These are phyloP conservation scores for Calliphora vomitoria DNA, from an alignment of 2,888 invertebrate species.

Conservation along the genomic window DNA sequence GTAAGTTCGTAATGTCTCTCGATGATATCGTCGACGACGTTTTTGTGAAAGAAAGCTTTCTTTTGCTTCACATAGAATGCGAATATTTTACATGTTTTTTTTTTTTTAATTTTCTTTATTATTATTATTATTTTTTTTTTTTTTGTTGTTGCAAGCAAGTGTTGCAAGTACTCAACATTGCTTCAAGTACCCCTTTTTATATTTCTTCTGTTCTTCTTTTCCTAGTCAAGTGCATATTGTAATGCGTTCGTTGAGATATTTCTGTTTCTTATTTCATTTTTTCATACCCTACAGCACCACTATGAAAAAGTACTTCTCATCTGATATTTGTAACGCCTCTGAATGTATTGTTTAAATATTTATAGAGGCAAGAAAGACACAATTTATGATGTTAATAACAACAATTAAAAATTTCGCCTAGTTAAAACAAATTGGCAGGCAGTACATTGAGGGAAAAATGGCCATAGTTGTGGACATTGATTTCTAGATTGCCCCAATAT, in stretches of 20 bases:
- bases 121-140: not conserved
- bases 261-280: slow-evolving; percentile 45
- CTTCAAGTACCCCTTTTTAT: slow-evolving; percentile 69
- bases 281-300: slow-evolving; percentile 63
- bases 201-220: slow-evolving; percentile 69
- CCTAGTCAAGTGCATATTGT: slow-evolving; percentile 75
- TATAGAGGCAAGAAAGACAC: slow-evolving; percentile 30
- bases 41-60: slow-evolving; percentile 66
- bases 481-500: too few relatives aligned
- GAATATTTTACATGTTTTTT: slow-evolving; percentile 11
- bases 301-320: slow-evolving; percentile 34
- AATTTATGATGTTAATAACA: slow-evolving; percentile 46
- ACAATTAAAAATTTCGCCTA: slow-evolving; percentile 44
- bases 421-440: not conserved
- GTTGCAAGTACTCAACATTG: slow-evolving; percentile 72
- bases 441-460: not conserved
- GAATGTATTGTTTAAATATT: slow-evolving; percentile 56
- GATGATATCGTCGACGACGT: slow-evolving; percentile 66
- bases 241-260: slow-evolving; percentile 72
- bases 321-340: slow-evolving; percentile 54
- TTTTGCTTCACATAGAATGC: slow-evolving; percentile 40
- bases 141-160: slow-evolving; percentile 66
- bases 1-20: slow-evolving; percentile 66
- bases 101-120: slow-evolving; percentile 32
- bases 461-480: not conserved